Percentiles rank a stretch among this genome's conserved stretches.
Evolutionary conservation across 2,797 vertebrate species (phyloP).

Genomic region (Epinephelus coioides): DNA sequence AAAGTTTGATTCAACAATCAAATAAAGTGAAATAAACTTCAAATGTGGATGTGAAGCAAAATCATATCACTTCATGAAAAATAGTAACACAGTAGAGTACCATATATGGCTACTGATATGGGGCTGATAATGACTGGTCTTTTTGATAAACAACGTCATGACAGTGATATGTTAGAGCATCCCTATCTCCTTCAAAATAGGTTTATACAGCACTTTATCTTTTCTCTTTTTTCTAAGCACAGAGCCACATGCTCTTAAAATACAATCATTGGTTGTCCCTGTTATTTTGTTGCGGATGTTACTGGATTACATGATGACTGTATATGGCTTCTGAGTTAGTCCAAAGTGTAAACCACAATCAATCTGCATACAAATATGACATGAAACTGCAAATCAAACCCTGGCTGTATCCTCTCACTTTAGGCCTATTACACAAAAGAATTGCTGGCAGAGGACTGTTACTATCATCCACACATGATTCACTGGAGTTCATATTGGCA

Average conservation of each 20-base stretch:
- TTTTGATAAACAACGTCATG: conserved; percentile 5
- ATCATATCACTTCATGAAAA: conserved; percentile 38
- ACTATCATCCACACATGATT: conserved; percentile 15
- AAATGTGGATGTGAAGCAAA: conserved; percentile 54
- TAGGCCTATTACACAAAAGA: neutral
- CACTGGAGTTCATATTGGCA: conserved; percentile 27
- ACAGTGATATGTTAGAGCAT: conserved; percentile 8
- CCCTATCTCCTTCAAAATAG: neutral
- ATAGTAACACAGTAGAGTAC: conserved; percentile 29
- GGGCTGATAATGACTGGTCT: conserved; percentile 50
- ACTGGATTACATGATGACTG: conserved; percentile 20
- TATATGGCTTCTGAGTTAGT: conserved; percentile 52
- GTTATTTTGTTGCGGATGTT: conserved; percentile 34
- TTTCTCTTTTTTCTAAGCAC: neutral
- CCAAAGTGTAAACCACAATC: conserved; percentile 16
- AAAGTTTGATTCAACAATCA: conserved; percentile 56
- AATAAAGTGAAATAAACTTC: conserved; percentile 36
- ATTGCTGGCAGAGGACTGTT: conserved; percentile 15
- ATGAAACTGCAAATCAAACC: conserved; percentile 11
- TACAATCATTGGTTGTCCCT: conserved; percentile 36
- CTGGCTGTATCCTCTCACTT: conserved; percentile 2
- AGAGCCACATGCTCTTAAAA: conserved; percentile 16
- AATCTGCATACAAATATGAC: conserved; percentile 1
- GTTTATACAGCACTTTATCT: neutral
- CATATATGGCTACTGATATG: conserved; percentile 60